Percentiles rank a stretch among this genome's conserved stretches.
Conservation (phyloP, 1,140 invertebrate species). For the Drosophila pseudoananassae region DNA sequence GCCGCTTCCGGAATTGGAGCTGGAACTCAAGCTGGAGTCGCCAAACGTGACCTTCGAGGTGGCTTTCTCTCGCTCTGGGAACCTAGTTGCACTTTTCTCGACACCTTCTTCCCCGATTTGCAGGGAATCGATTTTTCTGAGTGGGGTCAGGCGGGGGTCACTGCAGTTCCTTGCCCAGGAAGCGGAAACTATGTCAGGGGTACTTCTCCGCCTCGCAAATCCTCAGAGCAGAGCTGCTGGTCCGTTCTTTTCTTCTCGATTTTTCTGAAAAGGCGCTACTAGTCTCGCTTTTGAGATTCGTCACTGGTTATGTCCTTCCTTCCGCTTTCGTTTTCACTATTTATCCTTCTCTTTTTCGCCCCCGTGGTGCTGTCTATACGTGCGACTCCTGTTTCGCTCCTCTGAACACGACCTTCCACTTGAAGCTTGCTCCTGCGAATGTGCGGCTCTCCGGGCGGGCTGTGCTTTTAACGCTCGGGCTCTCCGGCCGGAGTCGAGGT, state of each 20-base stretch:
- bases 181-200: slow-evolving; percentile 45
- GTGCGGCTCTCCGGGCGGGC: slow-evolving; percentile 30
- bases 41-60: slow-evolving; percentile 48
- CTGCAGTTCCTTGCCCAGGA: slow-evolving; percentile 13
- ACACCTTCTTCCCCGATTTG: not conserved
- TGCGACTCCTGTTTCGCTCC: slow-evolving; percentile 20
- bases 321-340: slow-evolving; percentile 75
- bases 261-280: not conserved
- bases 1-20: slow-evolving; percentile 42
- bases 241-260: not conserved
- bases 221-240: not conserved
- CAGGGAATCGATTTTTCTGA: slow-evolving; percentile 45
- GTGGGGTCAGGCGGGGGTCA: slow-evolving; percentile 14
- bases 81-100: slow-evolving; percentile 5
- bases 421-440: slow-evolving; percentile 64
- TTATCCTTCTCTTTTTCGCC: slow-evolving; percentile 27
- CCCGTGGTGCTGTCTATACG: not conserved
- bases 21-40: slow-evolving; percentile 1
- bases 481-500: slow-evolving; percentile 36
- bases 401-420: slow-evolving; percentile 47
- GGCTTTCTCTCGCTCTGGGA: slow-evolving; percentile 5
- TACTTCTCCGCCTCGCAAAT: not conserved
- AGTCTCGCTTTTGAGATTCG: slow-evolving; percentile 4
- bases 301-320: slow-evolving; percentile 6
- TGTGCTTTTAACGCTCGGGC: slow-evolving; percentile 47